phyloP scores from a whole-genome alignment of 2,888 invertebrate species.

The Rotaria magnacalcarata region DNA sequence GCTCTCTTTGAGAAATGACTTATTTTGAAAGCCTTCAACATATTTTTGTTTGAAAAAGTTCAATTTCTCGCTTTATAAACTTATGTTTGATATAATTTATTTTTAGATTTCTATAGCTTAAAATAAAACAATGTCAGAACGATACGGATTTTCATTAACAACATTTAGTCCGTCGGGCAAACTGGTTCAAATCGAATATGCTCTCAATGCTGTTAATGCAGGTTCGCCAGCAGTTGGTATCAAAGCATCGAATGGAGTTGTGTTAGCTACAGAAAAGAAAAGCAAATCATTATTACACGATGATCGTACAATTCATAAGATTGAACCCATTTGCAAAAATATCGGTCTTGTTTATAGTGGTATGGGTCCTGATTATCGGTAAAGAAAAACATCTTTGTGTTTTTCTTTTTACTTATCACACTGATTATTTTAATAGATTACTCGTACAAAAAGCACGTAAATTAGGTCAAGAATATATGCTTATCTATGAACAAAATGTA shows the following conservation, averaged over 20 bases:
- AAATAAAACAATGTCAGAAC: conserved; percentile 67
- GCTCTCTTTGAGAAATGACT: too few species aligned
- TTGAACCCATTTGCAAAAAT: conserved; percentile 88
- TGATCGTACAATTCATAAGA: conserved; percentile 90
- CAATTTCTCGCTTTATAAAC: too few species aligned
- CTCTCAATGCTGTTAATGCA: conserved; percentile 92
- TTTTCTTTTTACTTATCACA: not conserved
- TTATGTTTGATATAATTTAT: too few species aligned
- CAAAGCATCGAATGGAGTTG: conserved; percentile 89
- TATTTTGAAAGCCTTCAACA: too few species aligned
- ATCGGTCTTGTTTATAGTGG: conserved; percentile 95
- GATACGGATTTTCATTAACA: conserved; percentile 91
- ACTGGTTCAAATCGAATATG: conserved; percentile 98
- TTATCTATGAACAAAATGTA: conserved; percentile 87
- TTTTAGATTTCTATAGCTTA: not conserved
- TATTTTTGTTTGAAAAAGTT: too few species aligned
- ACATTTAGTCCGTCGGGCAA: conserved; percentile 95
- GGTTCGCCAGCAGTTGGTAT: conserved; percentile 98
- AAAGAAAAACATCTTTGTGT: not conserved
- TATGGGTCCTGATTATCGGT: conserved; percentile 64
- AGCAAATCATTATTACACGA: conserved; percentile 92
- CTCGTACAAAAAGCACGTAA: conserved; percentile 69
- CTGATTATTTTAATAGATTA: not conserved
- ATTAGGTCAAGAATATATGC: conserved; percentile 86
- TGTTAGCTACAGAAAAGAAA: conserved; percentile 96